Evolutionary conservation across 2,888 invertebrate species (phyloP).

Genomic region (Parelbella ahira): DNA sequence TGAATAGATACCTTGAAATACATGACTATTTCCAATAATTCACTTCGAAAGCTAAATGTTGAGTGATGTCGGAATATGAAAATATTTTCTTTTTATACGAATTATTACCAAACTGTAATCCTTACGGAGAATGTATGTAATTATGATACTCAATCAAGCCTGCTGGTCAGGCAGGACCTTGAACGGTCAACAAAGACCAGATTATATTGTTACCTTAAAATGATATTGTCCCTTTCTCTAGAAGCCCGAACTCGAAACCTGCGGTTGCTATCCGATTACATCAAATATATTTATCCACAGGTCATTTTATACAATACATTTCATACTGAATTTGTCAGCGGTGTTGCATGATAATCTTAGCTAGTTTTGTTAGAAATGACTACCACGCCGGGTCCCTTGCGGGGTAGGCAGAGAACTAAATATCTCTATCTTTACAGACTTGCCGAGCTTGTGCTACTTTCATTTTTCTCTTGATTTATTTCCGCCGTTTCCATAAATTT

Average conservation of each 20-base stretch:
- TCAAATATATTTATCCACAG: conserved; percentile 12
- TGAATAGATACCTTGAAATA: conserved; percentile 14
- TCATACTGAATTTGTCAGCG: too few relatives aligned
- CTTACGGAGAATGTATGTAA: conserved; percentile 6
- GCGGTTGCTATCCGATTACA: conserved; percentile 15
- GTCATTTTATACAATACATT: background rate
- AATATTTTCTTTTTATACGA: conserved; percentile 15
- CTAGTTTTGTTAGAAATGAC: too few relatives aligned
- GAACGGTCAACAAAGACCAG: conserved; percentile 12
- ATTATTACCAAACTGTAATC: conserved; percentile 5
- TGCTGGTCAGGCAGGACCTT: conserved; percentile 1
- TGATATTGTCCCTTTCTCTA: conserved; percentile 18
- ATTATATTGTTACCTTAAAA: conserved; percentile 15
- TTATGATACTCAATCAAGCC: conserved; percentile 5
- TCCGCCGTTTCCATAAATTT: too few relatives aligned
- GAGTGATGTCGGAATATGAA: conserved; percentile 3
- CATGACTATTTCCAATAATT: conserved; percentile 3
- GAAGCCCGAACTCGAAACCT: conserved; percentile 14
- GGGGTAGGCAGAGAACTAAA: too few relatives aligned
- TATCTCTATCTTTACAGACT: too few relatives aligned
- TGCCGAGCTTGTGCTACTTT: too few relatives aligned
- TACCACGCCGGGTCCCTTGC: too few relatives aligned
- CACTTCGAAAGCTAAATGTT: conserved; percentile 2
- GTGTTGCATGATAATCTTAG: too few relatives aligned
- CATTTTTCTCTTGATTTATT: too few relatives aligned